These are phyloP conservation scores for Muntiacus muntjak DNA, from an alignment of 2,113 vertebrate species.

Conservation along the genomic window DNA sequence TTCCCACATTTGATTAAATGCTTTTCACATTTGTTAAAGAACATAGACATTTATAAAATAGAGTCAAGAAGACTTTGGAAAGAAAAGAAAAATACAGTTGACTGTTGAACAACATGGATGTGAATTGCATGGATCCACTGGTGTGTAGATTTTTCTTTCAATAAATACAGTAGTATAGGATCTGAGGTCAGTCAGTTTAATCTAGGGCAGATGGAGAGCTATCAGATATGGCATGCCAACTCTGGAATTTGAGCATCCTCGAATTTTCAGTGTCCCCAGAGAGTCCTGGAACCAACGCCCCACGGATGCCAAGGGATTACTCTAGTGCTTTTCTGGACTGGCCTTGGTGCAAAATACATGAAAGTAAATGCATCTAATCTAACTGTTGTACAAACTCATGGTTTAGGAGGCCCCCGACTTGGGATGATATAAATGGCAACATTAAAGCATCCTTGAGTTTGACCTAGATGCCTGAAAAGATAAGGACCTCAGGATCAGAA, in stretches of 20 bases:
- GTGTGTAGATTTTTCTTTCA: neutral
- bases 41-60: neutral
- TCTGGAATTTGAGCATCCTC: neutral
- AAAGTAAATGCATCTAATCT: neutral
- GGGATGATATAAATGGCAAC: neutral
- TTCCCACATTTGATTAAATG: conserved; percentile 16
- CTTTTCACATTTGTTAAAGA: conserved; percentile 28
- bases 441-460: neutral
- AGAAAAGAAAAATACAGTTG: neutral
- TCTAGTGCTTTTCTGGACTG: neutral
- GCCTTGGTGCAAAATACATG: neutral
- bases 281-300: neutral
- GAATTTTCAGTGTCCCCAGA: neutral
- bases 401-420: neutral
- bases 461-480: neutral
- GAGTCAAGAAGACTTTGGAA: neutral
- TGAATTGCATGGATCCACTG: neutral
- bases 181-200: neutral
- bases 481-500: neutral
- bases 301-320: neutral
- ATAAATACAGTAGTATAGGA: neutral
- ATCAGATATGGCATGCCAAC: too few relatives aligned
- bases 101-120: neutral
- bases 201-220: neutral
- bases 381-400: neutral